Evolutionary conservation across 2,888 invertebrate species (phyloP), one percentile per base, ranked within the genome.

Genomic region (Heteropelma amictum): DNA sequence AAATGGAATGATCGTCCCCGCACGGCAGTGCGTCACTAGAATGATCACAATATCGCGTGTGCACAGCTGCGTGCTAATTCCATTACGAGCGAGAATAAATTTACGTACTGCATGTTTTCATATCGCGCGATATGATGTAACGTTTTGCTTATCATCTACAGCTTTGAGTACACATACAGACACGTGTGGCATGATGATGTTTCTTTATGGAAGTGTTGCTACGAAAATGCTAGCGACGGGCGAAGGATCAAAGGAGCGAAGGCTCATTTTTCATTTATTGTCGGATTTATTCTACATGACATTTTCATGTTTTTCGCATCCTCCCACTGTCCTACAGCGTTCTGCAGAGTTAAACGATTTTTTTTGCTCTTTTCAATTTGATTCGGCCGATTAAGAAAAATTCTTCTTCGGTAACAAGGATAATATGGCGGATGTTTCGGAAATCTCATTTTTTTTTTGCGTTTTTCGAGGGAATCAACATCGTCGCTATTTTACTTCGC

Each of bases 21-120:
- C 14, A 49, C 19, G 10, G 19, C 30, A 12, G 30, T 53, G 53
- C 33, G 53, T 58, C 47, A 53, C 49, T 60, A 35, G 77, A 79
- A 81, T 82, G 83, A 83, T 83, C 82, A 82, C 82, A 80, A 81
- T 82, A 83, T 83, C 83, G 83, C 83, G 83, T 83, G 83, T 79
- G 69, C 56, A 70, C 65, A 64, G 68, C 72, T 56, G 76, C 72
- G 61, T 79, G 80, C 81, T 83, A 83, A 83, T 83, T 83, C 82
- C 83, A 83, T 83, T 83, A 83, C 80, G 81, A 79, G 78, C 79
- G 79, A 80, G 82, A 82, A 83, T 82, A 82, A 83, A 83, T 76
- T 76, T 72, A 76, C 82, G 78, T 77, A 81, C 64, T 72, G 70
- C 74, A 76, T 33, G 30, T 33, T 53, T 71, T n/a, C n/a, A n/a